A percentile compares a stretch with the other conserved stretches of the same genome.
phyloP scores from a whole-genome alignment of 2,888 invertebrate genomes.

The Augiades crinisus region DNA sequence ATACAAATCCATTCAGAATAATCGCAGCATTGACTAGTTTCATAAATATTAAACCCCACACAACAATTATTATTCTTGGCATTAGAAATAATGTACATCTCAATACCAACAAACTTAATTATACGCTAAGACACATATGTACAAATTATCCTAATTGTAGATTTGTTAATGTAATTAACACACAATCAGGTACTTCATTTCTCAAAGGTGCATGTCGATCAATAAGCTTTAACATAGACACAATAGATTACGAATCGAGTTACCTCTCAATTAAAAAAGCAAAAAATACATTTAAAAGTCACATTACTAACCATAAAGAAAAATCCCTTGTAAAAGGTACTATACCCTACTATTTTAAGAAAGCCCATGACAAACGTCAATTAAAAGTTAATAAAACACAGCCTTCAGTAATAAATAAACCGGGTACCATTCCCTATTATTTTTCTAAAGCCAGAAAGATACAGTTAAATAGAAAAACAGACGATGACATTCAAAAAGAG shows the following conservation, averaged over 20 bases:
- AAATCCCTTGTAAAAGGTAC: too few relatives aligned
- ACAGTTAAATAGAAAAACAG: too few relatives aligned
- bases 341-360: not conserved
- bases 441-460: too few relatives aligned
- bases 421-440: too few relatives aligned
- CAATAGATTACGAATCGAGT: not conserved
- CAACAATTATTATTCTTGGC: not conserved
- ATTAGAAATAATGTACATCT: not conserved
- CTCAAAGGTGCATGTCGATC: not conserved
- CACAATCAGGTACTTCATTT: too few relatives aligned
- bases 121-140: not conserved
- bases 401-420: too few relatives aligned
- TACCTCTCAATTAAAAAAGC: not conserved
- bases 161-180: too few relatives aligned
- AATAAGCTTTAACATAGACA: not conserved
- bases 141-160: not conserved
- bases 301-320: too few relatives aligned
- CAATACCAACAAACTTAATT: not conserved
- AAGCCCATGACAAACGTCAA: too few relatives aligned
- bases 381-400: not conserved
- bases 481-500: too few relatives aligned
- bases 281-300: too few relatives aligned
- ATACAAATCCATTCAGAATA: not conserved
- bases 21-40: not conserved
- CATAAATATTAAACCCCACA: too few relatives aligned